Evolutionary conservation across 2,797 vertebrate species (phyloP).

Genomic region (Gymnopithys bicolor): DNA sequence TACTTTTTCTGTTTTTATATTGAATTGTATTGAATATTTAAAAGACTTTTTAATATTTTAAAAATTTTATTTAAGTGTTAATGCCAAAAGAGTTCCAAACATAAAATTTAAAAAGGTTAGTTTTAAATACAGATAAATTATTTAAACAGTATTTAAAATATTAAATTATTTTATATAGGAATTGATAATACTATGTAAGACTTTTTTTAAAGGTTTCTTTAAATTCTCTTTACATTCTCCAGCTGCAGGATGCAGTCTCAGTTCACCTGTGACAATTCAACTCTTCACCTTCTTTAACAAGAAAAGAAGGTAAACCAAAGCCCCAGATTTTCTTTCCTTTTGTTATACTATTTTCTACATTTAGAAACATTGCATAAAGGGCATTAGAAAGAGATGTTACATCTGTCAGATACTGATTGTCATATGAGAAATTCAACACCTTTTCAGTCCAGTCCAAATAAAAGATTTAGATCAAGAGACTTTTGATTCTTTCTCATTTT

Average conservation of each 20-base stretch:
- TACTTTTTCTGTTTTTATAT: slow-evolving; percentile 59
- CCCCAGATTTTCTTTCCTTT: slow-evolving; percentile 22
- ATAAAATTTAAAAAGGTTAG: slow-evolving; percentile 40
- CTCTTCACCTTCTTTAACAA: slow-evolving; percentile 13
- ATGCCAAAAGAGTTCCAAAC: slow-evolving; percentile 13
- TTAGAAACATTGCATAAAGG: neutral
- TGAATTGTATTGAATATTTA: slow-evolving; percentile 53
- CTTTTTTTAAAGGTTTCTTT: slow-evolving; percentile 45
- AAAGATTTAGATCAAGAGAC: slow-evolving; percentile 63
- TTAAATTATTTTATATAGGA: slow-evolving; percentile 63
- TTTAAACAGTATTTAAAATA: slow-evolving; percentile 54
- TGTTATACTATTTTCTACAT: slow-evolving; percentile 44
- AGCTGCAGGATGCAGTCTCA: slow-evolving; percentile 16
- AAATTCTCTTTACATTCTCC: slow-evolving; percentile 28
- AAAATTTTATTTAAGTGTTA: slow-evolving; percentile 5
- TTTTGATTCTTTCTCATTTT: slow-evolving; percentile 45
- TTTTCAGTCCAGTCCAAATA: slow-evolving; percentile 61
- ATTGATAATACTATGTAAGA: slow-evolving; percentile 21
- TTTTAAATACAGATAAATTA: slow-evolving; percentile 61
- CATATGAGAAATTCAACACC: slow-evolving; percentile 17
- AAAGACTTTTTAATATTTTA: slow-evolving; percentile 58
- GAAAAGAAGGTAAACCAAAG: slow-evolving; percentile 28
- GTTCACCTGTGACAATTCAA: slow-evolving; percentile 18
- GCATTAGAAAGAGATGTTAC: slow-evolving; percentile 39
- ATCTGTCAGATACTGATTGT: slow-evolving; percentile 37